phyloP scores from a whole-genome alignment of 2,888 invertebrate species.

The Metacarcinus magister region DNA sequence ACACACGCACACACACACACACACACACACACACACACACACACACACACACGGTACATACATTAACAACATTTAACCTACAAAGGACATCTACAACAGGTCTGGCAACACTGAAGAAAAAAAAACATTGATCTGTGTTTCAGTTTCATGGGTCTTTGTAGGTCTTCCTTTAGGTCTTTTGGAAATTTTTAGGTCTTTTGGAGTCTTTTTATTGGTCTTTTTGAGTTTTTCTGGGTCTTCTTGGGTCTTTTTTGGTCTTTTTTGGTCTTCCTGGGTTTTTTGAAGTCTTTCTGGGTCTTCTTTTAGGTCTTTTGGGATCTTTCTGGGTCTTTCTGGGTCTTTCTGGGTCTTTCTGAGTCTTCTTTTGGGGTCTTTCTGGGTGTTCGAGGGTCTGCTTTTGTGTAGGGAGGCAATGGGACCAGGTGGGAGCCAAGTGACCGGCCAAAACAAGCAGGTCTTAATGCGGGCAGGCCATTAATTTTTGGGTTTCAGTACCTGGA shows the following conservation, averaged over 20 bases:
- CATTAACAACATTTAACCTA: neutral
- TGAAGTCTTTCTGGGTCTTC: no score
- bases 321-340: no score
- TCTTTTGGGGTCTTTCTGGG: neutral
- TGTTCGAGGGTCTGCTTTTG: constrained; percentile 8
- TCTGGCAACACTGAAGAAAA: neutral
- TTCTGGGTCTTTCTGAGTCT: no score
- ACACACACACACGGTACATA: neutral
- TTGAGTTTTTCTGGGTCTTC: no score
- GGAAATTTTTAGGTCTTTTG: no score
- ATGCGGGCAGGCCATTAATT: constrained; percentile 72
- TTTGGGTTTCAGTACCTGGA: constrained; percentile 57
- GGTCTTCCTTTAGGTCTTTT: neutral
- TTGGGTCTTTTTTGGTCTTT: no score
- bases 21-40: constrained; percentile 7
- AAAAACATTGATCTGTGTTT: neutral
- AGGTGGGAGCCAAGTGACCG: constrained; percentile 56
- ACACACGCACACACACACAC: neutral
- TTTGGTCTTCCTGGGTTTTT: no score
- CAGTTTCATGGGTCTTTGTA: neutral
- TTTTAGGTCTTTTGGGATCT: no score
- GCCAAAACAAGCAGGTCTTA: constrained; percentile 73
- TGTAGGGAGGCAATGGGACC: neutral
- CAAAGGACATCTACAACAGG: neutral
- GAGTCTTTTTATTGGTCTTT: no score